Evolutionary conservation across 1,140 invertebrate genomes (phyloP).

Genomic region (Eufriesea mexicana): DNA sequence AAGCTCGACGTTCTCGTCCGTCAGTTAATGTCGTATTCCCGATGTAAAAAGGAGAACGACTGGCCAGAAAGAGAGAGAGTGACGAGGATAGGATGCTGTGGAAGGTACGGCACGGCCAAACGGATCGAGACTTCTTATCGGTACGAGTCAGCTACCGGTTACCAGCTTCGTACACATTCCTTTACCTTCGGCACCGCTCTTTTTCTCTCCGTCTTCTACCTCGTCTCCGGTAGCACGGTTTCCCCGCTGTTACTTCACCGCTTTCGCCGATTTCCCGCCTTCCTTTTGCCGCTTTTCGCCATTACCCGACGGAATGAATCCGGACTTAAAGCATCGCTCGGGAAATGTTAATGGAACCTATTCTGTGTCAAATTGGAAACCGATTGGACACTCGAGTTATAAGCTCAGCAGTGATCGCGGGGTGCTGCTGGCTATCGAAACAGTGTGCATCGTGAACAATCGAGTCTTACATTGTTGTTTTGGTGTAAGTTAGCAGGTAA

Average conservation of each 20-base stretch:
- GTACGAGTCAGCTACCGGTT: constrained; percentile 71
- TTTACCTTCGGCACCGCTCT: background rate
- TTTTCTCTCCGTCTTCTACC: constrained; percentile 11
- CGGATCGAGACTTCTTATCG: constrained; percentile 76
- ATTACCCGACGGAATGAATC: constrained; percentile 56
- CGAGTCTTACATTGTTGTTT: background rate
- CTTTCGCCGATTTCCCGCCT: constrained; percentile 47
- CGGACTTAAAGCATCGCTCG: constrained; percentile 27
- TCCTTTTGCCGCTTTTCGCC: constrained; percentile 51
- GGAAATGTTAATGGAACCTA: constrained; percentile 77
- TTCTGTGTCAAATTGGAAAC: constrained; percentile 77
- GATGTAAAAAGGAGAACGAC: constrained; percentile 60
- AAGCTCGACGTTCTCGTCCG: constrained; percentile 44
- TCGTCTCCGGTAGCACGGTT: background rate
- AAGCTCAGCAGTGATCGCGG: constrained; percentile 17
- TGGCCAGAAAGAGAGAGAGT: constrained; percentile 20
- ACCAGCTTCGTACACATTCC: constrained; percentile 53
- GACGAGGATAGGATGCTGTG: background rate
- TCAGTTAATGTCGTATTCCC: constrained; percentile 72
- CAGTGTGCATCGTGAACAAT: background rate
- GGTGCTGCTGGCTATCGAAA: background rate
- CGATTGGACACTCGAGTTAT: constrained; percentile 59
- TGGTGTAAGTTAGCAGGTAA: no score
- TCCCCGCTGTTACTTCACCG: constrained; percentile 22
- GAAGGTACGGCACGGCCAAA: constrained; percentile 59